Conservation (phyloP, 2,888 invertebrate species). For the Caenorhabditis sp. region DNA sequence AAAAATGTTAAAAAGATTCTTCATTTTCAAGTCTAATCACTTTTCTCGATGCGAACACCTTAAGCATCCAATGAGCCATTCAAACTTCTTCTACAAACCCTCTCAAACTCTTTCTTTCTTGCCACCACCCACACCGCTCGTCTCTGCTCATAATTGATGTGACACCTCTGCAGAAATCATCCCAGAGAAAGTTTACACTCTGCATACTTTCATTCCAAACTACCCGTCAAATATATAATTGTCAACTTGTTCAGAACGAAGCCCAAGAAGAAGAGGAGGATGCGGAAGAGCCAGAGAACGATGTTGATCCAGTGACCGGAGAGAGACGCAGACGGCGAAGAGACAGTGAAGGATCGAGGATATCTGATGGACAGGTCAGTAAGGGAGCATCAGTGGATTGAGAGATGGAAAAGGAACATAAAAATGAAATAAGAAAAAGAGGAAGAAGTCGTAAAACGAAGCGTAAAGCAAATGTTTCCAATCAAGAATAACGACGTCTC, state of each 20-base stretch:
- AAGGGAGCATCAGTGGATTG: not conserved
- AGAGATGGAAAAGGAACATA: not conserved
- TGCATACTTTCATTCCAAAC: constrained; percentile 17
- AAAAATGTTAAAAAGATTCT: no score
- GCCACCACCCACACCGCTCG: constrained; percentile 3
- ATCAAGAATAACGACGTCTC: constrained; percentile 18
- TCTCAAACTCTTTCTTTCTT: constrained; percentile 1
- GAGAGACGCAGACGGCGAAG: constrained; percentile 58
- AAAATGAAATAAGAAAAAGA: constrained; percentile 4
- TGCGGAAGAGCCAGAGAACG: constrained; percentile 39
- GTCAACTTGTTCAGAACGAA: constrained; percentile 46
- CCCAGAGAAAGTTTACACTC: constrained; percentile 18
- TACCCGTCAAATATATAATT: constrained; percentile 28
- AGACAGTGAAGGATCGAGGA: constrained; percentile 60
- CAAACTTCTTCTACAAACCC: not conserved
- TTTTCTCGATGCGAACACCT: no score
- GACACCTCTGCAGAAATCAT: constrained; percentile 39
- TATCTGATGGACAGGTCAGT: constrained; percentile 68
- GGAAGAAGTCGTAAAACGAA: constrained; percentile 33
- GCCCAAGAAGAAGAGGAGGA: constrained; percentile 34
- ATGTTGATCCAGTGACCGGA: constrained; percentile 39
- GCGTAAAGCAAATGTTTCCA: constrained; percentile 17
- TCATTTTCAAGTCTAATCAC: not conserved
- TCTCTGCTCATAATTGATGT: constrained; percentile 42
- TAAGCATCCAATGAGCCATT: not conserved